Evolutionary conservation across 2,888 invertebrate genomes (phyloP).

Genomic region (Eupithecia dodoneata): DNA sequence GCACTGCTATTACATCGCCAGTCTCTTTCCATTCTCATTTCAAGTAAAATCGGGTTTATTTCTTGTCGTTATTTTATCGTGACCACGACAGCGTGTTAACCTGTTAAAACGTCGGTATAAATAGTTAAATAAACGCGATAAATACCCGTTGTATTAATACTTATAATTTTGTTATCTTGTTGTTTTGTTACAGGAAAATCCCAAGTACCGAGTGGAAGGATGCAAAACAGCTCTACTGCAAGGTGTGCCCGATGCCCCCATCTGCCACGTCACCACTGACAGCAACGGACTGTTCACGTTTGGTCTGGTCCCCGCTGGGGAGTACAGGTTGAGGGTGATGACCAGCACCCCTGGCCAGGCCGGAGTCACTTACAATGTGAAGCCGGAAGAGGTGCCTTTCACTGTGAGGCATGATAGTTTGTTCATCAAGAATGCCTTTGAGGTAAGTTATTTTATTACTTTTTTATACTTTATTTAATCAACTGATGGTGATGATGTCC

Average conservation of each 20-base stretch:
- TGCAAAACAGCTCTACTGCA: constrained; percentile 85
- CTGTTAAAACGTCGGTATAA: too few species aligned
- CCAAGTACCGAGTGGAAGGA: constrained; percentile 77
- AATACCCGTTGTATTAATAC: too few species aligned
- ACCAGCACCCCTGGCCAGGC: constrained; percentile 79
- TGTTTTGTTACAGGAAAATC: constrained; percentile 61
- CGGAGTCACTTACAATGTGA: constrained; percentile 90
- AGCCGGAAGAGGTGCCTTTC: constrained; percentile 88
- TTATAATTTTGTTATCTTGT: neutral
- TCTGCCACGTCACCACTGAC: constrained; percentile 90
- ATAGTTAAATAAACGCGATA: too few species aligned
- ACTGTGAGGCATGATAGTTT: constrained; percentile 88
- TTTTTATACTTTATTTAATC: neutral
- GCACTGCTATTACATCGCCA: too few species aligned
- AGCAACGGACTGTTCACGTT: constrained; percentile 91
- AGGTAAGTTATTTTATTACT: constrained; percentile 74
- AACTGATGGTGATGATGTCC: too few species aligned
- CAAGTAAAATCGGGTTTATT: too few species aligned
- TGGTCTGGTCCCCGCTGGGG: constrained; percentile 91
- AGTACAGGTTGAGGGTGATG: constrained; percentile 88
- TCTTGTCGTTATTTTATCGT: too few species aligned
- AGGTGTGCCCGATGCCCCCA: constrained; percentile 84
- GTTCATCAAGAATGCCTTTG: constrained; percentile 86
- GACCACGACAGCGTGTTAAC: too few species aligned
- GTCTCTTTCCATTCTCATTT: too few species aligned